Evolutionary conservation across 2,888 invertebrate species (phyloP).

Genomic region (Sminthurinus aureus): DNA sequence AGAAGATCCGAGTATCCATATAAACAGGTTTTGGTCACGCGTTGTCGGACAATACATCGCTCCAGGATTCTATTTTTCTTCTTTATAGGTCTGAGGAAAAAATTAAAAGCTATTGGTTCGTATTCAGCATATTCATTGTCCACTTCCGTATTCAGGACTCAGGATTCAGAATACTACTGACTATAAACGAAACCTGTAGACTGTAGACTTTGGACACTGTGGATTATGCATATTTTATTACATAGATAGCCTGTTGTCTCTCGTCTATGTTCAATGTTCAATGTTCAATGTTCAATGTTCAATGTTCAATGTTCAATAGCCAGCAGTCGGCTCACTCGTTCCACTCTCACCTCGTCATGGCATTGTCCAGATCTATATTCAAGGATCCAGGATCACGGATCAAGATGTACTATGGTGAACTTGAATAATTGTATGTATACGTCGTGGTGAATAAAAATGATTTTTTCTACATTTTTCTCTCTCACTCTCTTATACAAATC

Average conservation of each 20-base stretch:
- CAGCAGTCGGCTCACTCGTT: neutral
- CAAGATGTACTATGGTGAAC: conserved; percentile 34
- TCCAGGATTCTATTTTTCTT: conserved; percentile 33
- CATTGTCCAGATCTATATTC: conserved; percentile 15
- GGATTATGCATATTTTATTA: too few species aligned
- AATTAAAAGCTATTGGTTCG: conserved; percentile 17
- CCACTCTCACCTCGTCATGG: too few species aligned
- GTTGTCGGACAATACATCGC: conserved; percentile 37
- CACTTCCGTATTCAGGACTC: too few species aligned
- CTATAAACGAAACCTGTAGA: too few species aligned
- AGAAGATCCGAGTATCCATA: conserved; percentile 23
- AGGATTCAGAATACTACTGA: too few species aligned
- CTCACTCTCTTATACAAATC: neutral
- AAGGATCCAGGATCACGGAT: neutral
- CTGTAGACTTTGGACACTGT: too few species aligned
- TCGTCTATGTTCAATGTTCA: too few species aligned
- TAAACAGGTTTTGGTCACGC: conserved; percentile 48
- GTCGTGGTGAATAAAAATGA: conserved; percentile 31
- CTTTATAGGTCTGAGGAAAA: neutral
- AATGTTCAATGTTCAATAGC: neutral
- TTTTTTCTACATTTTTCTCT: neutral
- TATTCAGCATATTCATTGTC: too few species aligned
- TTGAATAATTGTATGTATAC: conserved; percentile 37
- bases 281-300: neutral
- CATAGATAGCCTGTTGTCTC: too few species aligned